phyloP scores from a whole-genome alignment of 2,113 vertebrate genomes.

The Psephotus haematonotus region DNA sequence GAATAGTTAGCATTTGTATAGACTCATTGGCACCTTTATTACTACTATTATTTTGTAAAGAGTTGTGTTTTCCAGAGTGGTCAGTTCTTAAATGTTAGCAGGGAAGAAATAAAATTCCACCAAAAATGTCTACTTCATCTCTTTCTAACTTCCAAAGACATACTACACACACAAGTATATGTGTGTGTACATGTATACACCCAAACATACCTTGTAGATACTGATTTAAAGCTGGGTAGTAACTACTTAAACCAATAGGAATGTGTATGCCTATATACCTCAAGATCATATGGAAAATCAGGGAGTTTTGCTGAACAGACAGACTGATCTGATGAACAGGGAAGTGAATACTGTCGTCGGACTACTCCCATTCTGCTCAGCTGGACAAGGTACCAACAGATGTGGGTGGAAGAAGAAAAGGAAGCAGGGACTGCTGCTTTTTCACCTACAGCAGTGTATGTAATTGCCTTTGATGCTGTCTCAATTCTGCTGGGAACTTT shows the following conservation, averaged over 20 bases:
- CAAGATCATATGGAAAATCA: neutral
- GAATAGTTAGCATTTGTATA: neutral
- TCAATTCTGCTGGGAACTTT: neutral
- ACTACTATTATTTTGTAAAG: neutral
- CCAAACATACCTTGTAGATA: neutral
- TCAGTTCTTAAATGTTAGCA: neutral
- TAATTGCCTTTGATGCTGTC: neutral
- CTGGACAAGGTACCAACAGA: neutral
- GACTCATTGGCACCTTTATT: neutral
- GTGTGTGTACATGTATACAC: rapidly evolving
- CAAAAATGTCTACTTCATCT: neutral
- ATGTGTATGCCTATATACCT: neutral
- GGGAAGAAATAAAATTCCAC: neutral
- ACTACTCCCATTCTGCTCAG: neutral
- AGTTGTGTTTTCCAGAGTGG: neutral
- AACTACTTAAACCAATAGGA: neutral
- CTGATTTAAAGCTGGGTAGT: neutral
- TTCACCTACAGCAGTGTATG: neutral
- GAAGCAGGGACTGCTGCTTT: neutral
- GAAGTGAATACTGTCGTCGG: neutral
- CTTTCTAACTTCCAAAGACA: neutral
- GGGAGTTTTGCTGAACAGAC: neutral
- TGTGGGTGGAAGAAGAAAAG: neutral
- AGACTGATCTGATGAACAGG: neutral
- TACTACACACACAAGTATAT: no score